Evolutionary conservation across 2,797 vertebrate genomes (phyloP).

Genomic region (Cuculus canorus): DNA sequence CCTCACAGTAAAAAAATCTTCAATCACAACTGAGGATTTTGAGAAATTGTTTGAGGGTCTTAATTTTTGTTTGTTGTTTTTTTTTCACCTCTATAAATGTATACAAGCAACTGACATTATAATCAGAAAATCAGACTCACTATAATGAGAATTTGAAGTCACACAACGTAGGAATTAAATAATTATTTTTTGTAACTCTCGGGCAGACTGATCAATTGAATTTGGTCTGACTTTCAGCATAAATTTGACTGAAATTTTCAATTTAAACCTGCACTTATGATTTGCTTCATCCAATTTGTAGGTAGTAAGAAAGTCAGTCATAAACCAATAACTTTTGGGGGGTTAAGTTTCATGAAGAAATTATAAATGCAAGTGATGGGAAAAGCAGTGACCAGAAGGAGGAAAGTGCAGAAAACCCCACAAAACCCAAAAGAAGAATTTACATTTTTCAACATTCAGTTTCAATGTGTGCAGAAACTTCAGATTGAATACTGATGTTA

Average conservation of each 20-base stretch:
- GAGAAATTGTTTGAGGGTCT: neutral
- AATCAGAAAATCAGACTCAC: neutral
- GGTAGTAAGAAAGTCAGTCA: neutral
- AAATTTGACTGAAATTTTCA: neutral
- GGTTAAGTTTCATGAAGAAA: neutral
- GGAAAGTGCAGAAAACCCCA: neutral
- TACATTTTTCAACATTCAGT: neutral
- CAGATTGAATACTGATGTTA: neutral
- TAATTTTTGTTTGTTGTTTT: neutral
- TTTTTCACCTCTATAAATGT: neutral
- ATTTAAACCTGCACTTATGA: neutral
- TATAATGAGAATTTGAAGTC: neutral
- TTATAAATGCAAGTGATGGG: neutral
- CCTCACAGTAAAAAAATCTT: neutral
- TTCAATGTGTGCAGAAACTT: neutral
- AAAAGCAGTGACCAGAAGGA: neutral
- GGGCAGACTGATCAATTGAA: neutral
- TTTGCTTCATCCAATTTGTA: neutral
- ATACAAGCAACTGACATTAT: neutral
- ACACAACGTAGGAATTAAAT: neutral
- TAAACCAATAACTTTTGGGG: accelerated
- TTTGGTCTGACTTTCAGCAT: neutral
- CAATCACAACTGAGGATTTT: neutral
- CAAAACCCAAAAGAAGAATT: neutral
- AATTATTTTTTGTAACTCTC: neutral